These are phyloP conservation scores for Harpagoxenus sublaevis DNA, from an alignment of 2,888 invertebrate genomes.

Conservation along the genomic window DNA sequence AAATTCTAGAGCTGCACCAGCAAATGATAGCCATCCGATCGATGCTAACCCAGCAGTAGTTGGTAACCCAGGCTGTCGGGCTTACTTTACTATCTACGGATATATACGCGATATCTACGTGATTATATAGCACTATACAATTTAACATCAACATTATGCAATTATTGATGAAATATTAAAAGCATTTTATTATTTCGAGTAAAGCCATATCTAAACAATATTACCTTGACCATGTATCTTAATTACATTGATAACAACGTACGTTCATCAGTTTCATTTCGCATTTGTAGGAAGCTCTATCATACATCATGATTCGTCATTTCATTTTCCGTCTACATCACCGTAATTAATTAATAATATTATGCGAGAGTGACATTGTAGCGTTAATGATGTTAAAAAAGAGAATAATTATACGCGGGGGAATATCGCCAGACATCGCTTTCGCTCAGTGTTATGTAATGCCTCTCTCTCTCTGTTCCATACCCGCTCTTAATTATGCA, in stretches of 20 bases:
- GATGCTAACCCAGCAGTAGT: conserved; percentile 10
- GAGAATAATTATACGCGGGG: neutral
- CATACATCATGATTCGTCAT: conserved; percentile 15
- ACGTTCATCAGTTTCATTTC: neutral
- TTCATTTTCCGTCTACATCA: neutral
- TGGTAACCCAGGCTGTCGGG: conserved; percentile 15
- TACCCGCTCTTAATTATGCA: conserved; percentile 58
- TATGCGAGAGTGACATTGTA: neutral
- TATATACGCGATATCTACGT: neutral
- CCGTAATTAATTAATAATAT: conserved; percentile 23
- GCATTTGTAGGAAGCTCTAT: neutral
- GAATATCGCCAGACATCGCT: conserved; percentile 28
- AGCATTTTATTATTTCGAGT: neutral
- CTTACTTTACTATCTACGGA: conserved; percentile 20
- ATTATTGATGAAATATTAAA: conserved; percentile 12
- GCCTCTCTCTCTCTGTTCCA: neutral
- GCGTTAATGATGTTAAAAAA: conserved; percentile 4
- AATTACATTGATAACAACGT: neutral
- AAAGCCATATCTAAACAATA: neutral
- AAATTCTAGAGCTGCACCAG: neutral
- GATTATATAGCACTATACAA: neutral
- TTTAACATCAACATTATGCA: neutral
- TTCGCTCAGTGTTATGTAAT: conserved; percentile 50
- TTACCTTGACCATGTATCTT: conserved; percentile 1
- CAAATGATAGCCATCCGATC: conserved; percentile 25